Evolutionary conservation across 1,140 invertebrate species (phyloP), one percentile per base, ranked within the genome.

Genomic region (Bombus impatiens): DNA sequence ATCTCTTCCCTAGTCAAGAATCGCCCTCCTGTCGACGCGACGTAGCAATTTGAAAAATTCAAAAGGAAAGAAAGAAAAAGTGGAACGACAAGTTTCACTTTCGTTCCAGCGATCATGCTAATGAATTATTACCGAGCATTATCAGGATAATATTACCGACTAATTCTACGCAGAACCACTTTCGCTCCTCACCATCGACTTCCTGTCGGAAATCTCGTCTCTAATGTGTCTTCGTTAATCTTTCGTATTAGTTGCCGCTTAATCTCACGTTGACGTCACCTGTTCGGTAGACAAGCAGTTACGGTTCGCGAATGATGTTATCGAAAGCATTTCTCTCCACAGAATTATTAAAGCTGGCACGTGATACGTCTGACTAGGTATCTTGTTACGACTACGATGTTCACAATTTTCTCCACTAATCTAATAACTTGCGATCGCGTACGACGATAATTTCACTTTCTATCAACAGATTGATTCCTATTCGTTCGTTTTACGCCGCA

Each of bases 121-220:
- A 94, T 93, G 92, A 93, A 94, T 93, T 93, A 93, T 86, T 88
- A 87, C 83, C 72, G 82, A 9, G 2, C 70, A n/a, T 72, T 37
- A 72, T 72, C 40, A 13, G 12, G 28, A 42, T 15, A 42, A 72
- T 42, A 72, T 72, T 42, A 72, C 40, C 25, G 5, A n/a, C 70
- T 71, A 86, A 81, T 72, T 72, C 35, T 78, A 35, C 37, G n/a
- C n/a, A n/a, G 71, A 84, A 77, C 42, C 78, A 79, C 47, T 35
- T 78, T 78, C 37, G 18, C 57, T 85, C 28, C 13, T 28, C 32
- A 32, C 6, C 25, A 32, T 28, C 25, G 8, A 28, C 12, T 57
- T 37, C 37, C 37, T 35, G 47, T 12, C 25, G 22, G 47, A 1
- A 12, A n/a, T 22, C 18, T 53, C 74, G 37, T 37, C 22, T 18